Percentiles rank a stretch among this genome's conserved stretches.
phyloP scores from a whole-genome alignment of 2,797 vertebrate genomes.

The Petrocephalus schoutedeni region DNA sequence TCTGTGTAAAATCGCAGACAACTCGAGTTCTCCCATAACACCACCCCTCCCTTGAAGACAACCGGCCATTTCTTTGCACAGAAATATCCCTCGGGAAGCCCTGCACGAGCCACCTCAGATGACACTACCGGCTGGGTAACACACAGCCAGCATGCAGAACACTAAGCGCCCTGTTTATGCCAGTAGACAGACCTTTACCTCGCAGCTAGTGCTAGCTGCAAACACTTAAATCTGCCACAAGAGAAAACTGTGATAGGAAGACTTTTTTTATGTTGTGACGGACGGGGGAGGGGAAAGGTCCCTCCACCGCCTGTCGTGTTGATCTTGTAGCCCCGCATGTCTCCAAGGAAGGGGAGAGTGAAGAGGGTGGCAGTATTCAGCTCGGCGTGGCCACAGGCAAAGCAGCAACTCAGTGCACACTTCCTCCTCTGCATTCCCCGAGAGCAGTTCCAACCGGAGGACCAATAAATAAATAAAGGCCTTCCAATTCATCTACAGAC shows the following conservation, averaged over 20 bases:
- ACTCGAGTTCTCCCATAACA: background rate
- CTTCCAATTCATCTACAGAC: background rate
- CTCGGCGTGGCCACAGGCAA: background rate
- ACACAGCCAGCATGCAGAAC: background rate
- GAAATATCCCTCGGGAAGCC: background rate
- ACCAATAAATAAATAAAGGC: slow-evolving; percentile 26
- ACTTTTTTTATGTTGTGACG: background rate
- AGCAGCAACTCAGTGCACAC: slow-evolving; percentile 15
- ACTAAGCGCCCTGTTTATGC: background rate
- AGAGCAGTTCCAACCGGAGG: background rate
- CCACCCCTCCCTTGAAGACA: background rate
- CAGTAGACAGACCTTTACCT: background rate
- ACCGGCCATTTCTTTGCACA: background rate
- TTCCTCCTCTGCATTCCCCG: slow-evolving; percentile 4
- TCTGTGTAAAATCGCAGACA: background rate
- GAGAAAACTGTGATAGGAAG: background rate
- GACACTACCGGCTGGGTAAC: background rate
- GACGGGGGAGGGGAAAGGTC: background rate
- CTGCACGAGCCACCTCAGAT: background rate
- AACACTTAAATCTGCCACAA: background rate
- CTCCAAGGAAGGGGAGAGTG: background rate
- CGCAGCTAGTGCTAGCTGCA: background rate
- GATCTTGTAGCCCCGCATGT: background rate
- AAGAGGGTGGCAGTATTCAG: background rate
- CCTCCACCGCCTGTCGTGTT: background rate